Conservation (phyloP, 2,888 invertebrate genomes). For the Metacarcinus magister region DNA sequence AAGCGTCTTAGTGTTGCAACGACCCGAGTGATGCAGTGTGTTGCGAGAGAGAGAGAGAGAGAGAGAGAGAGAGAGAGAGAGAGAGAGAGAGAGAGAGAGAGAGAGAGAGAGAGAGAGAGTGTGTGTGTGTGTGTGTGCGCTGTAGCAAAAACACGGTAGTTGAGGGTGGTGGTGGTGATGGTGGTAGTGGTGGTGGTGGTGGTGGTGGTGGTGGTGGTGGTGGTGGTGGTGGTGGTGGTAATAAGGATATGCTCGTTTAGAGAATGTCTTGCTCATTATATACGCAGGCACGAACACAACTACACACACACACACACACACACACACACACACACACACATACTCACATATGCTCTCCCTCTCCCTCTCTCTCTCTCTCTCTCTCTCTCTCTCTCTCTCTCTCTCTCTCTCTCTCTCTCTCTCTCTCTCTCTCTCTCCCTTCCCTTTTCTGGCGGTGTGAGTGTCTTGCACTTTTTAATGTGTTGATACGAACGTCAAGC, state of each 20-base stretch:
- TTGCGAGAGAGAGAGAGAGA: neutral
- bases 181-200: neutral
- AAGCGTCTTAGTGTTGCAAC: neutral
- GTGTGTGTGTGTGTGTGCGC: too few relatives aligned
- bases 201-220: neutral
- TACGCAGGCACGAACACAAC: neutral
- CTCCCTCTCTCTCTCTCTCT: neutral
- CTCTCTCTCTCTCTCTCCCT: neutral
- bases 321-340: constrained; percentile 54
- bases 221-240: neutral
- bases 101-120: neutral
- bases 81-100: neutral
- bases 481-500: neutral
- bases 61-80: neutral
- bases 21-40: constrained; percentile 6
- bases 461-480: neutral
- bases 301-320: constrained; percentile 36
- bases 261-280: neutral
- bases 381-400: neutral
- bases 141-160: neutral
- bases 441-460: neutral
- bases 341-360: neutral
- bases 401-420: too few relatives aligned
- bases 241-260: constrained; percentile 16
- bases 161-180: neutral